Base-by-base conservation (phyloP, 2,113 vertebrate genomes). In the Channa argus region DNA sequence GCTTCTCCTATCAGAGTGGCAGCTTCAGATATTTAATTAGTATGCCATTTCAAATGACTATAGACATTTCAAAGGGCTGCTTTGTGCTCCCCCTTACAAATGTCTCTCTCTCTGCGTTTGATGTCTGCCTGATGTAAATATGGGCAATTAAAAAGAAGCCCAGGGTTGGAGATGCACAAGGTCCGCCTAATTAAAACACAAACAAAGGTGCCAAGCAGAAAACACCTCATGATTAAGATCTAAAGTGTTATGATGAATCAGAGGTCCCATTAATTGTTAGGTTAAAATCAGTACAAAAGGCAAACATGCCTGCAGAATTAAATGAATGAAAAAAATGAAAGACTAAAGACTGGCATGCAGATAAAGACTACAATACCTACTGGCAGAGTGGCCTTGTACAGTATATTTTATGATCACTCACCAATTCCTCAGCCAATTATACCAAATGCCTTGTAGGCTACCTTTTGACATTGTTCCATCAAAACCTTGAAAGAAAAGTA, bases 161-260 rank as follows among this genome's bases (percentile, higher is more conserved):
- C 93, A 90, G 94, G 95, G 95, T 95, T 95, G 94, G 93, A 96
- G 95, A 96, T 86, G 91, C 92, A 93, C 94, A 96, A 95, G 95
- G 94, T 96, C 95, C 92, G 93, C 93, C 94, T 97, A 97, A 98
- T 98, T 97, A 98, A 97, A 97, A 96, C 93, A 95, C 95, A 97
- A 96, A 98, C 96, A 97, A 97, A 97, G 95, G 94, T 95, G 95
- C 90, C 92, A 70, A 88, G 94, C 92, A 94, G 95, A 95, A 96
- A 94, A 93, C 85, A 92, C 94, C 95, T 90, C 94, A 93, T 95
- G 95, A 98, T 96, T 97, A 96, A 95, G 93, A 95, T 96, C 94
- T 96, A 93, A 94, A 96, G 95, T 96, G 96, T 96, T 95, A 92
- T 94, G 94, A 97, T 96, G 95, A 95, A 95, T 96, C 95, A 93